Conservation (phyloP, 2,113 vertebrate species). For the Suricata suricatta region DNA sequence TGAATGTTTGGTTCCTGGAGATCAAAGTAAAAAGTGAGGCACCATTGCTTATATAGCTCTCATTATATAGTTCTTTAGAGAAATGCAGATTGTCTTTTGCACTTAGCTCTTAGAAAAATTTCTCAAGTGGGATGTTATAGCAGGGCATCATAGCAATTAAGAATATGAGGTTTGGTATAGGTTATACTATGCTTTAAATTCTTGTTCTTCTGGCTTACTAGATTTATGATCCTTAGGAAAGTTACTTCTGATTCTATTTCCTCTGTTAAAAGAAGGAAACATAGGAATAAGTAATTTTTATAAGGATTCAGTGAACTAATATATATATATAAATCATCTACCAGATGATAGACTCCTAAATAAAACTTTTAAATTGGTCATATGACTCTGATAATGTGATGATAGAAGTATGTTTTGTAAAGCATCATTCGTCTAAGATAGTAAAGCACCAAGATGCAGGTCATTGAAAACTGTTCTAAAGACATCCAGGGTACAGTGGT, state of each 20-base stretch:
- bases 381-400: not conserved
- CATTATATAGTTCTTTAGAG: not conserved
- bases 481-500: not conserved
- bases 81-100: not conserved
- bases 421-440: not conserved
- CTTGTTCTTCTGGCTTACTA: not conserved
- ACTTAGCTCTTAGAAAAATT: not conserved
- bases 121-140: not conserved
- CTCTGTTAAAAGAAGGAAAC: not conserved
- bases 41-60: not conserved
- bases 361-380: not conserved
- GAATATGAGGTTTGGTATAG: not conserved
- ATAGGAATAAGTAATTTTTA: conserved; percentile 8
- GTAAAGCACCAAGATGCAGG: not conserved
- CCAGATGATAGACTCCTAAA: not conserved
- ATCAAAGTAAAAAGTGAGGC: not conserved
- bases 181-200: not conserved
- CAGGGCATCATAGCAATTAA: not conserved
- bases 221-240: not conserved
- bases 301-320: not conserved
- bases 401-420: not conserved
- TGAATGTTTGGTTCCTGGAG: not conserved
- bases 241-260: not conserved
- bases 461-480: conserved; percentile 16
- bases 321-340: not conserved